Base-by-base conservation (phyloP, 2,888 invertebrate genomes). In the Calephelis perditalis region DNA sequence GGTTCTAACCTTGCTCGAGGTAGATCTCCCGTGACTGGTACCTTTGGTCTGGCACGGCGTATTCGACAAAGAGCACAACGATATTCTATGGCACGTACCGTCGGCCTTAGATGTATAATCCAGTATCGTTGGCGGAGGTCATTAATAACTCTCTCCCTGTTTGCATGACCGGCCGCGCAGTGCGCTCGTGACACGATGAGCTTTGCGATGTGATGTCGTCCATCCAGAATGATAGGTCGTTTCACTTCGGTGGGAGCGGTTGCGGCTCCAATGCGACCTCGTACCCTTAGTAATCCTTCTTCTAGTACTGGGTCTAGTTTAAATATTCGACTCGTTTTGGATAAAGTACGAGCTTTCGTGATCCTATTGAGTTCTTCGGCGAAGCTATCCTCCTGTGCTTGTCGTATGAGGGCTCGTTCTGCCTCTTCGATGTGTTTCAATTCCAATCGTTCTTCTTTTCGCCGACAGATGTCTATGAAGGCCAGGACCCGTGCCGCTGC, bases 1-100 rank as follows among this genome's bases (percentile, higher is more conserved):
- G 55, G 59, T 4, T 57, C 60, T 3, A 67, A 44, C 0, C 69
- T 59, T 2, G 60, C 65, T 1, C 44, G 6, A 1, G 69, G 67
- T 45, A 68, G 7, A 7, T 37, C 7, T 37, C 37, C 37, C 7
- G 37, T 37, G 7, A 7, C 37, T 7, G 37, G 37, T 7, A 37
- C 37, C 37, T 7, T 37, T 4, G 37, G 37, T 37, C 37, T 37
- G 6, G 37, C 37, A 37, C 37, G 4, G 4, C 37, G 3, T 37
- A 37, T 7, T 37, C 37, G 26, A 3, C 26, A 26, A 26, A 26
- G 26, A 26, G 26, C 3, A 26, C 26, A 26, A 26, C 26, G 26
- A 26, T 26, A 26, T 26, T 26, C 26, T 26, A 26, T 26, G 26
- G 37, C 37, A 7, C 4, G 37, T 7, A 37, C 37, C 37, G 37